Base-by-base conservation (phyloP, 2,888 invertebrate species). In the Meloe dianella region DNA sequence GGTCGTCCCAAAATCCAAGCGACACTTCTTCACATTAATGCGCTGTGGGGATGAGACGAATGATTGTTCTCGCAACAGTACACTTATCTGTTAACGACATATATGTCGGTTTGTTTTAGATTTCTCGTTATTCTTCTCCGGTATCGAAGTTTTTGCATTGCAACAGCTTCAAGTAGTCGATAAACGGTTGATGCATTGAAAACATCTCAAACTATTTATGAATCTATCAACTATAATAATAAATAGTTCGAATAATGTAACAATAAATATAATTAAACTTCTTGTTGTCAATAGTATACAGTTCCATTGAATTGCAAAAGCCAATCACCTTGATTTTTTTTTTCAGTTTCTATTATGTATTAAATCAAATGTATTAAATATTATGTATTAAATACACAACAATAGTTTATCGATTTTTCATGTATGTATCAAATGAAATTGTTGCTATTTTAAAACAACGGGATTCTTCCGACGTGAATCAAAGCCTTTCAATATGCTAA, bases 401-500 rank as follows among this genome's bases (percentile, higher is more conserved):
- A 41, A 5, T 41, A 17, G 4, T 7, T 20, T 20, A 47, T 47
- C 47, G 47, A 47, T 47, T 47, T 47, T 47, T 47, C 47, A 47
- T 47, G 20, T 35, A 35, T 35, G 6, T 35, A 14, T 35, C 6
- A 41, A 41, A 41, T 41, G 8, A 70, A 74, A 68, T 74, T 74
- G 75, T 76, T 77, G 78, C 78, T 77, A 78, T 80, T 80, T 80
- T 79, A 75, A 81, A 81, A 81, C 80, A 79, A 80, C 80, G 75
- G 79, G 78, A 79, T 79, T 78, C 78, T 73, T 76, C 71, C 72
- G 77, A 75, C 79, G 79, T 79, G 81, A 80, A 81, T 82, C 82
- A 80, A 81, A 80, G 75, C 79, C 82, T 81, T 80, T 82, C 82
- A 82, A 83, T 83, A 83, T 83, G 83, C 81, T 83, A 83, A 83